Percentiles rank a stretch among this genome's conserved stretches.
Evolutionary conservation across 1,140 invertebrate genomes (phyloP).

Genomic region (Monochamus saltuarius): DNA sequence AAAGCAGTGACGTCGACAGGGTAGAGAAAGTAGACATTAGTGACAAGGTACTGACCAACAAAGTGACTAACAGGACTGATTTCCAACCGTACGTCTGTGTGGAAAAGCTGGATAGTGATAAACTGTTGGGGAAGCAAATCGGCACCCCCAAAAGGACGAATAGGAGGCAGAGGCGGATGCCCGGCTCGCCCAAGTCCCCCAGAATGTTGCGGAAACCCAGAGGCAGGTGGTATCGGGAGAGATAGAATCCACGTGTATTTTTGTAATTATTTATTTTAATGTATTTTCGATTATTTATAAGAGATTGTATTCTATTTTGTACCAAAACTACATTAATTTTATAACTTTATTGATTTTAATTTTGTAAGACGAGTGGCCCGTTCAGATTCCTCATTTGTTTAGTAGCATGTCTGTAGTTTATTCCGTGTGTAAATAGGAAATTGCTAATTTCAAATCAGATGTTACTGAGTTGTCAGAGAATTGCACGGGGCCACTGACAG

Average conservation of each 20-base stretch:
- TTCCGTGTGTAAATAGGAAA: slow-evolving; percentile 11
- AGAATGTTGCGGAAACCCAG: slow-evolving; percentile 44
- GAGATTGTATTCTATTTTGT: slow-evolving; percentile 38
- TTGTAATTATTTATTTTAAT: slow-evolving; percentile 25
- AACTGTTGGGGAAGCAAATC: slow-evolving; percentile 20
- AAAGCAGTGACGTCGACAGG: slow-evolving; percentile 27
- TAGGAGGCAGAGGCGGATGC: slow-evolving; percentile 35
- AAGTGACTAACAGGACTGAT: slow-evolving; percentile 32
- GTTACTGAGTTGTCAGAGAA: neutral
- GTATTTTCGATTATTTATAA: slow-evolving; percentile 30
- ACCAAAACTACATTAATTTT: slow-evolving; percentile 32
- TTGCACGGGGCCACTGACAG: too few relatives aligned
- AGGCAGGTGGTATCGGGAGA: slow-evolving; percentile 49
- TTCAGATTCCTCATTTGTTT: too few relatives aligned
- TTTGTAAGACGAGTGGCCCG: too few relatives aligned
- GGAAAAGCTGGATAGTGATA: slow-evolving; percentile 42
- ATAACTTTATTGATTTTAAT: neutral
- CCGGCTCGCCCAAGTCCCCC: slow-evolving; percentile 44
- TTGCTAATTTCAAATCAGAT: slow-evolving; percentile 1
- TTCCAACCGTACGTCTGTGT: slow-evolving; percentile 46
- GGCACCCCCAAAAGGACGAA: slow-evolving; percentile 35
- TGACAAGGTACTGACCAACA: slow-evolving; percentile 39
- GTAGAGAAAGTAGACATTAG: slow-evolving; percentile 21
- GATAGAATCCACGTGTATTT: slow-evolving; percentile 38
- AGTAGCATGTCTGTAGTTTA: too few relatives aligned